Conservation (phyloP, 2,113 vertebrate species). For the Nibea albiflora region DNA sequence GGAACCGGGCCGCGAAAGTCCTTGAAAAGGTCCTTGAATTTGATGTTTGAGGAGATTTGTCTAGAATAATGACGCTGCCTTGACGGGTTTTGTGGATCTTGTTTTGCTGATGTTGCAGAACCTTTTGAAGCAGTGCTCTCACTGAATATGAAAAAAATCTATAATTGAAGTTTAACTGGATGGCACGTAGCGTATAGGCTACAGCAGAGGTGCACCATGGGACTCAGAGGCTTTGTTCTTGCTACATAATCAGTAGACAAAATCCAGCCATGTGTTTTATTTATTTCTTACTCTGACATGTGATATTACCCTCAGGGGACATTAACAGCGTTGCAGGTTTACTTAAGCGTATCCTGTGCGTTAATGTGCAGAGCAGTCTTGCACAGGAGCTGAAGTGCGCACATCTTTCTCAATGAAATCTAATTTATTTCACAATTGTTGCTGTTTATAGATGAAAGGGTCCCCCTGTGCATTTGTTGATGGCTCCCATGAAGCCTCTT, state of each 20-base stretch:
- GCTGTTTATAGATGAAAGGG: conserved; percentile 44
- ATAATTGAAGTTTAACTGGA: not conserved
- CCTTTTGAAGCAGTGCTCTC: not conserved
- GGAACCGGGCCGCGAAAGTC: no score
- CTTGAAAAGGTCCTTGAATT: no score
- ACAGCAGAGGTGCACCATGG: not conserved
- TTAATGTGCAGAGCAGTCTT: conserved; percentile 22
- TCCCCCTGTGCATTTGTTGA: conserved; percentile 32
- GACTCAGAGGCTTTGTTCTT: not conserved
- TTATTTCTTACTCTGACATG: not conserved
- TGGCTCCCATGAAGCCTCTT: conserved; percentile 54
- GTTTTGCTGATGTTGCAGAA: not conserved
- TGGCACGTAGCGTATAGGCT: not conserved
- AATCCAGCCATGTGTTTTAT: not conserved
- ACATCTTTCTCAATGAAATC: conserved; percentile 21
- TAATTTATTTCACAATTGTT: conserved; percentile 21
- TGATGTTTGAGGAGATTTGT: not conserved
- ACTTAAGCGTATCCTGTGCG: not conserved
- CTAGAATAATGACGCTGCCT: not conserved
- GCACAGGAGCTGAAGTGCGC: conserved; percentile 1
- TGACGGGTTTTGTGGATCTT: not conserved
- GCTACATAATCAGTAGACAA: not conserved
- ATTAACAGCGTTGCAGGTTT: not conserved
- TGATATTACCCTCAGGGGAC: conserved; percentile 8
- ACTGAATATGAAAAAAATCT: not conserved